phyloP scores from a whole-genome alignment of 2,797 vertebrate species.

The Enteromius treurensis region DNA sequence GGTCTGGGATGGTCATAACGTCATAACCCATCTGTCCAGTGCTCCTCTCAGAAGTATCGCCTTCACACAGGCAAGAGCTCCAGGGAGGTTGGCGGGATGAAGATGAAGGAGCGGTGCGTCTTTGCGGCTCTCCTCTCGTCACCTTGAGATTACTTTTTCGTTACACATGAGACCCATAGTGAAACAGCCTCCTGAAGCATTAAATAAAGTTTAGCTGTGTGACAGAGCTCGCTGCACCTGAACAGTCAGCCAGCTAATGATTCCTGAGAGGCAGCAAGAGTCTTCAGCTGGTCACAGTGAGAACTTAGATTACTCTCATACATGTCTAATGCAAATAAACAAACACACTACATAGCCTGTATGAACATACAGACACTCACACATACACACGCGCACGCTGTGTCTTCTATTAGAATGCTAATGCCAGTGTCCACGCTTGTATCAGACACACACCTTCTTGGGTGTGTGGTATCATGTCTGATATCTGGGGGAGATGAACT shows the following conservation, averaged over 20 bases:
- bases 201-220: conserved; percentile 68
- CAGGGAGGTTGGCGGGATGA: conserved; percentile 42
- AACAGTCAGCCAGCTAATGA: conserved; percentile 66
- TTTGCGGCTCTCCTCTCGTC: conserved; percentile 53
- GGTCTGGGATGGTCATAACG: conserved; percentile 12
- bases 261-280: conserved; percentile 53
- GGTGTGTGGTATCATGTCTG: conserved; percentile 38
- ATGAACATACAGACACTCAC: neutral
- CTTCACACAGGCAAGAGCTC: conserved; percentile 49
- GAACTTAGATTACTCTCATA: conserved; percentile 36
- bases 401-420: neutral
- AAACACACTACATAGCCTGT: neutral
- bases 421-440: neutral
- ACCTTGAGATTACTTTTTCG: conserved; percentile 67
- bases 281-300: conserved; percentile 53
- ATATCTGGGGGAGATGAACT: conserved; percentile 47
- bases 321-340: conserved; percentile 35
- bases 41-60: conserved; percentile 43
- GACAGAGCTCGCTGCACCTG: conserved; percentile 61
- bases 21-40: conserved; percentile 20
- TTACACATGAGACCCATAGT: conserved; percentile 65
- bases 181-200: conserved; percentile 68
- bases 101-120: conserved; percentile 45
- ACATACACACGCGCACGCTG: neutral
- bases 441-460: neutral